Evolutionary conservation across 2,113 vertebrate genomes (phyloP).

Genomic region (rat (Rattus norvegicus)): GRCr8 NC_086031.1:105277001-105277500

Average conservation of each 20-base stretch:
- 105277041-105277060: background rate
- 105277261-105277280: background rate
- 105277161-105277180: background rate
- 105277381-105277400: background rate
- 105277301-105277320: background rate
- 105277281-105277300: background rate
- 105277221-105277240: background rate
- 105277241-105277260: background rate
- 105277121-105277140: background rate
- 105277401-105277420: background rate
- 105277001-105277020: background rate
- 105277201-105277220: background rate
- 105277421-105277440: background rate
- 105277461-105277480: background rate
- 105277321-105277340: background rate
- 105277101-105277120: background rate
- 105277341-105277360: background rate
- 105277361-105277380: background rate
- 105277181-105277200: background rate
- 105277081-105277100: background rate
- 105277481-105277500: background rate
- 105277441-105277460: background rate
- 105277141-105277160: background rate
- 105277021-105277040: background rate
- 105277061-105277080: background rate